Evolutionary conservation across 2,888 invertebrate genomes (phyloP).

Genomic region (Patella depressa): DNA sequence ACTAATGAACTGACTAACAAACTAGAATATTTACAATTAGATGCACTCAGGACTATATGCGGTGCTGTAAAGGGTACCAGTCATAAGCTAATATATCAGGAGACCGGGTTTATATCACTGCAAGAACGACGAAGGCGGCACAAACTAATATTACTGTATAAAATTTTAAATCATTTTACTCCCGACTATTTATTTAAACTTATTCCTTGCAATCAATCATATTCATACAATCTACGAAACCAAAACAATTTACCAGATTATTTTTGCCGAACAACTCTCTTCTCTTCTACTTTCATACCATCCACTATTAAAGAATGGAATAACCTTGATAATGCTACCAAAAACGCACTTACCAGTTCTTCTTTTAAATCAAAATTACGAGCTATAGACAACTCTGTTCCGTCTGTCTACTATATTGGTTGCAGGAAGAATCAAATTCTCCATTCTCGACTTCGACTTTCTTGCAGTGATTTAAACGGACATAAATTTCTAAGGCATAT

Average conservation of each 20-base stretch:
- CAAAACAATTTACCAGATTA: background rate
- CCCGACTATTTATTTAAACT: background rate
- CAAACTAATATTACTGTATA: background rate
- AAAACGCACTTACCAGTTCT: too few species aligned
- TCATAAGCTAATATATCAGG: background rate
- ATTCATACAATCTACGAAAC: background rate
- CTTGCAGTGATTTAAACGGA: too few species aligned
- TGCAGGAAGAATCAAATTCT: too few species aligned
- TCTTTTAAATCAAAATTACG: too few species aligned
- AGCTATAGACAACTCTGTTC: too few species aligned
- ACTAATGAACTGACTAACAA: background rate
- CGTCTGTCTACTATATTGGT: too few species aligned
- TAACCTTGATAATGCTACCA: background rate
- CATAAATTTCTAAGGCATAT: too few species aligned
- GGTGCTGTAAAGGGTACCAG: background rate
- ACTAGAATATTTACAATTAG: background rate
- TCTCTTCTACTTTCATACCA: background rate
- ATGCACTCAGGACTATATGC: slow-evolving; percentile 4
- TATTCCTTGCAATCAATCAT: background rate
- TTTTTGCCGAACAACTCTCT: background rate
- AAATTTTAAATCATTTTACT: background rate
- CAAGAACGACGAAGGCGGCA: background rate
- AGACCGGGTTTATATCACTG: background rate
- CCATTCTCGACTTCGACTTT: too few species aligned
- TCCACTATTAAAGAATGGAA: background rate